Evolutionary conservation across 2,113 vertebrate genomes (phyloP).

Genomic region (Ciconia maguari): DNA sequence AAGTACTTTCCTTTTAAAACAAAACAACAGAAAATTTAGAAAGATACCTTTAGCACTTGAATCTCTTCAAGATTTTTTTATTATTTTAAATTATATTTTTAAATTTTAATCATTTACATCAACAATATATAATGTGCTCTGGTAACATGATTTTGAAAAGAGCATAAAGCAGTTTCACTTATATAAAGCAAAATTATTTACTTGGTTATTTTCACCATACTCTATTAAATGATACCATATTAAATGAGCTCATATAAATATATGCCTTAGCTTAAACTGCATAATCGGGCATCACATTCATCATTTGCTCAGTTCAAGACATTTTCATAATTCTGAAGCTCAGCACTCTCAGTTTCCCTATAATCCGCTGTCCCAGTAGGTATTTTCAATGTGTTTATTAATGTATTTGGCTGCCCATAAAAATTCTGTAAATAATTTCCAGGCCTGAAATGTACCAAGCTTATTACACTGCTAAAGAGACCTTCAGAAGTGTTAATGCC

Average conservation of each 20-base stretch:
- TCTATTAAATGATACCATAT: neutral
- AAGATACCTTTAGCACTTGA: neutral
- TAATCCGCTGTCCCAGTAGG: neutral
- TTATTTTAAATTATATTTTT: neutral
- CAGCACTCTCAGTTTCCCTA: neutral
- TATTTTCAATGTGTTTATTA: neutral
- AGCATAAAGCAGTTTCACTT: neutral
- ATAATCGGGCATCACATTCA: neutral
- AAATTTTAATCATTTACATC: neutral
- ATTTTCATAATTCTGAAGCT: neutral
- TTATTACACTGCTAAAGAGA: neutral
- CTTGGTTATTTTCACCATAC: neutral
- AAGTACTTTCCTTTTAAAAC: neutral
- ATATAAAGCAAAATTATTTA: neutral
- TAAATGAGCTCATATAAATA: neutral
- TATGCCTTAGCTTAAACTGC: neutral
- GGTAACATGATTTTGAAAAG: neutral
- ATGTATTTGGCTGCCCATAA: conserved; percentile 6
- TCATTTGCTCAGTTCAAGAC: neutral
- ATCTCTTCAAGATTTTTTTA: neutral
- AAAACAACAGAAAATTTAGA: neutral
- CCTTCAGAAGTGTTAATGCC: neutral
- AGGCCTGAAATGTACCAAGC: neutral
- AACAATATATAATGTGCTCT: neutral
- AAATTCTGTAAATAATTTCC: conserved; percentile 7